Base-by-base conservation (phyloP, 2,113 vertebrate species). In the Otolemur garnettii region DNA sequence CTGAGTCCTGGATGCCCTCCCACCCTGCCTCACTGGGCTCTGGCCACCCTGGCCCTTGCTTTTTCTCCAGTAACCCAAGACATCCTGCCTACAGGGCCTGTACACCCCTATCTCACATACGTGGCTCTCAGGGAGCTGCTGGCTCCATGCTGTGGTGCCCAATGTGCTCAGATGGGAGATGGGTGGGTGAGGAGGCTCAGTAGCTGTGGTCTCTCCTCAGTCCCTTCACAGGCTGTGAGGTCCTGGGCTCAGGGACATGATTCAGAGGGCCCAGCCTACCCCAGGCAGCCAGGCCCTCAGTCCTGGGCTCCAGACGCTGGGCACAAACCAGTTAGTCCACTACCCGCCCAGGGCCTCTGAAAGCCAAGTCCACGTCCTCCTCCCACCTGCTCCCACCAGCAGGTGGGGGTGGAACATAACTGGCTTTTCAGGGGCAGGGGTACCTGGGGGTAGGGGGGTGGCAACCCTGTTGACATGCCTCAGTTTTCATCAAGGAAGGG, bases 321-420 rank as follows among this genome's bases (percentile, higher is more conserved):
- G 53, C 90, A 53, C 75, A 96, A 93, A 97, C 94, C 93, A 92
- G 94, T 95, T 77, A 45, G 4, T 42, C 97, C 28, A n/a, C 87
- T 19, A 28, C 28, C 79, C 0, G 18, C 24, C 86, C 55, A 42
- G n/a, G 5, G 85, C 66, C 11, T 4, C 30, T 1, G 9, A 84
- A 75, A 21, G 79, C 96, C 94, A 87, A 38, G 57, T 30, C 64
- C 57, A 75, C 78, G 77, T 91, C 93, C 93, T 93, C 75, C 10
- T 79, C 17, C n/a, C 17, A 35, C 69, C 55, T 50, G 42, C 68
- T 21, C 64, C 79, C 2, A 0, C 38, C 38, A 1, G 28, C 3
- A 14, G 24, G 28, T 18, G 50, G 28, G 57, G 38, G 30, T 35
- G 75, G 42, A 45, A 42, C 59, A 21, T 0, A 10, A 35, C 59